These are phyloP conservation scores for Temnopleurus reevesii DNA, from an alignment of 53 echinoderm and acorn worm genomes.

Conservation along the genomic window DNA sequence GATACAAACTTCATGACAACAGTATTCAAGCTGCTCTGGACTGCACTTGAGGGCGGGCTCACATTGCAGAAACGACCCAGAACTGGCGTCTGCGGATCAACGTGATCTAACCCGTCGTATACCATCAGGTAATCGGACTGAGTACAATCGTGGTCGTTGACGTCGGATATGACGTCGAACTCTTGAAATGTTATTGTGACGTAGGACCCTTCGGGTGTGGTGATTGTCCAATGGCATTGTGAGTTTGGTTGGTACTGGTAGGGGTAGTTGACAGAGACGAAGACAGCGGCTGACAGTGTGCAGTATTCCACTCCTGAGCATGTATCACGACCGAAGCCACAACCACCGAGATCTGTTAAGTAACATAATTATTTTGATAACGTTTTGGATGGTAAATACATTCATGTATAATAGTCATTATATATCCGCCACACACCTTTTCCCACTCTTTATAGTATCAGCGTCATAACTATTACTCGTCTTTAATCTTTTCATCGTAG, in stretches of 20 bases:
- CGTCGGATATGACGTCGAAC: constrained; percentile 61
- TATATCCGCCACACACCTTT: too few relatives aligned
- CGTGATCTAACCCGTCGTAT: not conserved
- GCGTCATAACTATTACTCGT: too few relatives aligned
- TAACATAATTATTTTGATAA: too few relatives aligned
- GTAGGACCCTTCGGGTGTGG: constrained; percentile 62
- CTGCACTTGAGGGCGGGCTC: not conserved
- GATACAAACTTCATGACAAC: constrained; percentile 34
- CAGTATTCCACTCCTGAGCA: constrained; percentile 34
- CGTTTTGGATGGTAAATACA: too few relatives aligned
- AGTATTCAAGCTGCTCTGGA: constrained; percentile 24
- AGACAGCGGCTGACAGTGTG: constrained; percentile 7
- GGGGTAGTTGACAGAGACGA: constrained; percentile 63
- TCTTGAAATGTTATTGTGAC: constrained; percentile 59
- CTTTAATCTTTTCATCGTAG: too few relatives aligned
- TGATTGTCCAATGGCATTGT: constrained; percentile 61
- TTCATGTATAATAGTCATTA: too few relatives aligned
- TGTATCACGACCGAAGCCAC: constrained; percentile 44
- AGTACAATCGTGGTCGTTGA: not conserved
- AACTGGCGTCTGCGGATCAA: not conserved
- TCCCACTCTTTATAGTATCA: too few relatives aligned
- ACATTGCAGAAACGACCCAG: constrained; percentile 63
- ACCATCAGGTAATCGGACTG: not conserved
- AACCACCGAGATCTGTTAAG: constrained; percentile 42
- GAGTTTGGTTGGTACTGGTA: not conserved